phyloP scores from a whole-genome alignment of 2,797 vertebrate genomes.

The Artibeus jamaicensis region DNA sequence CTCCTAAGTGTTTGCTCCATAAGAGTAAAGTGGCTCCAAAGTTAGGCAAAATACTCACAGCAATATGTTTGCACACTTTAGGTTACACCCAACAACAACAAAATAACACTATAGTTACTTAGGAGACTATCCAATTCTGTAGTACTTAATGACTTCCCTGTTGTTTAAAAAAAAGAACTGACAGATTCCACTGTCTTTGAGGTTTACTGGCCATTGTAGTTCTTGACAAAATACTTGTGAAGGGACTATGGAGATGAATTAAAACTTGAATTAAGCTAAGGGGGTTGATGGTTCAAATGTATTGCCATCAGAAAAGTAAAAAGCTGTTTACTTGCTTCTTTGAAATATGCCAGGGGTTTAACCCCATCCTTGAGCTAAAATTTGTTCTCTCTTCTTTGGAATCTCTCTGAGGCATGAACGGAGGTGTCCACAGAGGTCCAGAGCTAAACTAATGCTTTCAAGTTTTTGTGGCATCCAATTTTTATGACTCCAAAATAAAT shows the following conservation, averaged over 20 bases:
- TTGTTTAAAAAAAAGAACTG: background rate
- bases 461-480: slow-evolving; percentile 4
- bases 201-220: background rate
- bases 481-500: slow-evolving; percentile 68
- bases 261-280: slow-evolving; percentile 63
- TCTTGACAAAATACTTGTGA: slow-evolving; percentile 45
- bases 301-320: slow-evolving; percentile 61
- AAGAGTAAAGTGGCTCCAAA: background rate
- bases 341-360: slow-evolving; percentile 60
- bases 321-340: slow-evolving; percentile 61
- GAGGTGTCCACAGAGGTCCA: background rate
- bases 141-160: background rate
- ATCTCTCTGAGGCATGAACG: background rate
- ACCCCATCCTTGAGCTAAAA: slow-evolving; percentile 50
- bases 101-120: background rate
- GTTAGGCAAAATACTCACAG: slow-evolving; percentile 14
- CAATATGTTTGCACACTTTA: background rate
- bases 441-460: background rate
- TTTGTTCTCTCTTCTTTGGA: slow-evolving; percentile 23
- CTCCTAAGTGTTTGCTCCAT: background rate
- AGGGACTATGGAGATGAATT: slow-evolving; percentile 38
- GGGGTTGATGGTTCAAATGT: slow-evolving; percentile 61
- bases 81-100: background rate
- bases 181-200: slow-evolving; percentile 28
- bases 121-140: background rate